phyloP scores from a whole-genome alignment of 2,797 vertebrate genomes.

The Sebastiscus tertius region DNA sequence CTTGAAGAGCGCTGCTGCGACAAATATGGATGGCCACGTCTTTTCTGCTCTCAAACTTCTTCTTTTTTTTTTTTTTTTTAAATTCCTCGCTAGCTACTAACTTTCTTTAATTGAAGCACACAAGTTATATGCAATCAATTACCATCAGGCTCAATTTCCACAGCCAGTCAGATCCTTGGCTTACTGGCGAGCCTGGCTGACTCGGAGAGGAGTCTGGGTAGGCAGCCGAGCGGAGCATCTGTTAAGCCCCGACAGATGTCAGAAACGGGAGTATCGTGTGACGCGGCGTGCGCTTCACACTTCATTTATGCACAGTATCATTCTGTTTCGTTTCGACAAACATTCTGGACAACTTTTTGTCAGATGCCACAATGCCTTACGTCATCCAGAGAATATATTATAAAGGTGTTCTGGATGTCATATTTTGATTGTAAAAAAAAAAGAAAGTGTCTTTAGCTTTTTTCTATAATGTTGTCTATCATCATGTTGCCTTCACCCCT shows the following conservation, averaged over 20 bases:
- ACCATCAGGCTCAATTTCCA: constrained; percentile 65
- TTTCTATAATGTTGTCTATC: constrained; percentile 3
- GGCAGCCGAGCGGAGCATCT: constrained; percentile 48
- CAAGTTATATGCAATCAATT: constrained; percentile 68
- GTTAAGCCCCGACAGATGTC: constrained; percentile 63
- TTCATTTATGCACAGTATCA: constrained; percentile 48
- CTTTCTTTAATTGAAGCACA: constrained; percentile 68
- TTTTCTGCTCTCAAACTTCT: constrained; percentile 52
- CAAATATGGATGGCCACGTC: constrained; percentile 61
- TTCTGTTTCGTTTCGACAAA: constrained; percentile 30
- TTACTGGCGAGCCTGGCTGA: constrained; percentile 55
- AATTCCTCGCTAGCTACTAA: constrained; percentile 55
- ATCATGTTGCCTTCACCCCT: constrained; percentile 8
- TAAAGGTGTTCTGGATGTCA: constrained; percentile 3
- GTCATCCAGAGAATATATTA: constrained; percentile 16
- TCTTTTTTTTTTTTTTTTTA: constrained; percentile 3
- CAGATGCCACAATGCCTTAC: constrained; percentile 49
- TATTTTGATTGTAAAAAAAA: constrained; percentile 29
- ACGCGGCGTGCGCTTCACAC: constrained; percentile 35
- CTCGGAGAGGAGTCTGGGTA: constrained; percentile 39
- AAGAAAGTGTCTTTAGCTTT: not conserved
- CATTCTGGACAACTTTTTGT: constrained; percentile 32
- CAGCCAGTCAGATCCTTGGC: constrained; percentile 65
- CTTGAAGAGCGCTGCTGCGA: constrained; percentile 65
- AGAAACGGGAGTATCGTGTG: constrained; percentile 36